phyloP scores from a whole-genome alignment of 2,113 vertebrate species.

The Rhombomys opimus region DNA sequence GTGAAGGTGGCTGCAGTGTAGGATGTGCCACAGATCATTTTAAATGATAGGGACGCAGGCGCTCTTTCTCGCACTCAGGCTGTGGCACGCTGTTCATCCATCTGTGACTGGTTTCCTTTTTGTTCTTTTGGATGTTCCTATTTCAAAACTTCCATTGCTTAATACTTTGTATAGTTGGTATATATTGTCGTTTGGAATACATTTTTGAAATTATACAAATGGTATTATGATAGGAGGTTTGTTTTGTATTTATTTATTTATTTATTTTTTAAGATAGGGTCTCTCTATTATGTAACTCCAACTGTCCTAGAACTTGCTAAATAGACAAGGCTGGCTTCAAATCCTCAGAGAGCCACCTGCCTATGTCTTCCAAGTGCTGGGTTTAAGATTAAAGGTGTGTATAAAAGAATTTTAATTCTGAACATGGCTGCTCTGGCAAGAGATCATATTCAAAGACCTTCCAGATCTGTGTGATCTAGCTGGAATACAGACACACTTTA shows the following conservation, averaged over 20 bases:
- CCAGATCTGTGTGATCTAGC: too few species aligned
- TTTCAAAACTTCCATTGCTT: background rate
- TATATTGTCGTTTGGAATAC: background rate
- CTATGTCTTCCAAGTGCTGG: background rate
- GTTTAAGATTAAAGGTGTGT: background rate
- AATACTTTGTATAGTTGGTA: background rate
- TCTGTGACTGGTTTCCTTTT: background rate
- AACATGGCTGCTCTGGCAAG: too few species aligned
- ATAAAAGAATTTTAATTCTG: too few species aligned
- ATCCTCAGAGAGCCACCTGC: background rate
- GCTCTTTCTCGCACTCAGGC: background rate
- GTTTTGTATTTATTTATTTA: background rate
- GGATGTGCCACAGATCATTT: background rate
- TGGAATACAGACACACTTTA: too few species aligned
- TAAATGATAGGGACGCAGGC: background rate
- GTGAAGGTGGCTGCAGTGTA: background rate
- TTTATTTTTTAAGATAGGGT: background rate
- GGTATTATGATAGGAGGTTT: background rate
- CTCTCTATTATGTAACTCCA: background rate
- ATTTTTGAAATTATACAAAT: background rate
- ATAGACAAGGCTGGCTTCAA: background rate
- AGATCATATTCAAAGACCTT: too few species aligned
- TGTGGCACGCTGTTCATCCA: background rate
- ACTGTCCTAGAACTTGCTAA: background rate
- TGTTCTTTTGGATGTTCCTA: background rate